A percentile compares a stretch with the other conserved stretches of the same genome.
Evolutionary conservation across 2,113 vertebrate genomes (phyloP).

Genomic region (Elanoides forficatus): DNA sequence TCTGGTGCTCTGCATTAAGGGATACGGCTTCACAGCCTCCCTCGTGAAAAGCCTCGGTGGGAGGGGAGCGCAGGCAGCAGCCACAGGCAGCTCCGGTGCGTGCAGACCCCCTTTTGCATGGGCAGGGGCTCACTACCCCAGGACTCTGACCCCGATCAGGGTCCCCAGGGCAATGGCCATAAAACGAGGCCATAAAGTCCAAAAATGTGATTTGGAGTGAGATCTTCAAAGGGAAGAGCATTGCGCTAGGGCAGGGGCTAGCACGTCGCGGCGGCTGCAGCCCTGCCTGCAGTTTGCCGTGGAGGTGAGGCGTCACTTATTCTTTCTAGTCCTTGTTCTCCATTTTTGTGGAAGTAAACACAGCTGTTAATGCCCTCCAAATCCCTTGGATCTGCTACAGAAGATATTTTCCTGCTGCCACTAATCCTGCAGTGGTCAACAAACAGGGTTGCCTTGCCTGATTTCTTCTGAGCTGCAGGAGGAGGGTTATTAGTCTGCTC

Average conservation of each 20-base stretch:
- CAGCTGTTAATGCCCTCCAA: not conserved
- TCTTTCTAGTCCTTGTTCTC: not conserved
- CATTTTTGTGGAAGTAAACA: not conserved
- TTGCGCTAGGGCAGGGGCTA: too few species aligned
- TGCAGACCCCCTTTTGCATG: not conserved
- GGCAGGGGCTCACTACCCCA: not conserved
- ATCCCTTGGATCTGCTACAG: not conserved
- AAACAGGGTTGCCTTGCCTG: not conserved
- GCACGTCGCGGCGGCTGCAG: not conserved
- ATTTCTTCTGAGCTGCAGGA: not conserved
- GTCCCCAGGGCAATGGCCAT: not conserved
- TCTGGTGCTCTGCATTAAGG: not conserved
- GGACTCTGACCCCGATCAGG: rapidly evolving
- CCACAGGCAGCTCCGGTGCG: not conserved
- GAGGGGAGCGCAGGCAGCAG: not conserved
- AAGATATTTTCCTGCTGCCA: not conserved
- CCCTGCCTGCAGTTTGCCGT: not conserved
- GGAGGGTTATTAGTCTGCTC: not conserved
- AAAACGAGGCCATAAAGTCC: not conserved
- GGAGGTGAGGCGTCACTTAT: not conserved
- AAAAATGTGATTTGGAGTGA: not conserved
- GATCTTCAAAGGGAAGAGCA: not conserved
- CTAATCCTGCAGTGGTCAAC: not conserved
- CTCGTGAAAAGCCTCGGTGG: rapidly evolving
- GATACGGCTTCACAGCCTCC: not conserved